A percentile compares a stretch with the other conserved stretches of the same genome.
Evolutionary conservation across 2,888 invertebrate species (phyloP).

Genomic region (Caenorhabditis auriculariae): DNA sequence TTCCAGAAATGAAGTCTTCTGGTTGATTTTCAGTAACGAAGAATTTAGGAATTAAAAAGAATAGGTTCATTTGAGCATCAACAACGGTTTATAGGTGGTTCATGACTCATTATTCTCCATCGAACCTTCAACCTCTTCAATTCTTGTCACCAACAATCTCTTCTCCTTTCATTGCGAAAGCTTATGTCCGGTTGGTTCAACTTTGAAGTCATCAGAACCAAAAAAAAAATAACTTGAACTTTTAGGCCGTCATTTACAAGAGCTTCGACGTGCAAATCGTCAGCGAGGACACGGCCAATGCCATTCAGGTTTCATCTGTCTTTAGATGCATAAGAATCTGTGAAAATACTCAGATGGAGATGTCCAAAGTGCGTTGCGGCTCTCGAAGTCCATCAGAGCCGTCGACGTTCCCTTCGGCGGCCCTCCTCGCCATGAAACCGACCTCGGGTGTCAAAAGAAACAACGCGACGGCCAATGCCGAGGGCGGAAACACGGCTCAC

Average conservation of each 20-base stretch:
- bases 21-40: too few relatives aligned
- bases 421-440: slow-evolving; percentile 60
- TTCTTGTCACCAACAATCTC: slow-evolving; percentile 59
- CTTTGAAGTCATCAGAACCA: not conserved
- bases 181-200: slow-evolving; percentile 14
- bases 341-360: slow-evolving; percentile 3
- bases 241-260: slow-evolving; percentile 24
- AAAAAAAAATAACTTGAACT: not conserved
- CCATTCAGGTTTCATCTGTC: too few relatives aligned
- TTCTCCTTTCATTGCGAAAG: slow-evolving; percentile 41
- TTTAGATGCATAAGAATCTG: too few relatives aligned
- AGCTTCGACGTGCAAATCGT: slow-evolving; percentile 43
- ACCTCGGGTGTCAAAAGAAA: slow-evolving; percentile 57
- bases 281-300: slow-evolving; percentile 37
- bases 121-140: slow-evolving; percentile 51
- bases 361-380: not conserved
- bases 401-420: slow-evolving; percentile 37
- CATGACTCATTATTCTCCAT: slow-evolving; percentile 48
- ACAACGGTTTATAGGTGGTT: too few relatives aligned
- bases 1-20: too few relatives aligned
- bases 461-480: slow-evolving; percentile 46
- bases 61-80: too few relatives aligned
- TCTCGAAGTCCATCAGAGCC: slow-evolving; percentile 2
- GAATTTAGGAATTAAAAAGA: too few relatives aligned
- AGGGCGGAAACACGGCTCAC: slow-evolving; percentile 53